Evolutionary conservation across 2,797 vertebrate genomes (phyloP).

Genomic region (Cephalopachus bancanus): DNA sequence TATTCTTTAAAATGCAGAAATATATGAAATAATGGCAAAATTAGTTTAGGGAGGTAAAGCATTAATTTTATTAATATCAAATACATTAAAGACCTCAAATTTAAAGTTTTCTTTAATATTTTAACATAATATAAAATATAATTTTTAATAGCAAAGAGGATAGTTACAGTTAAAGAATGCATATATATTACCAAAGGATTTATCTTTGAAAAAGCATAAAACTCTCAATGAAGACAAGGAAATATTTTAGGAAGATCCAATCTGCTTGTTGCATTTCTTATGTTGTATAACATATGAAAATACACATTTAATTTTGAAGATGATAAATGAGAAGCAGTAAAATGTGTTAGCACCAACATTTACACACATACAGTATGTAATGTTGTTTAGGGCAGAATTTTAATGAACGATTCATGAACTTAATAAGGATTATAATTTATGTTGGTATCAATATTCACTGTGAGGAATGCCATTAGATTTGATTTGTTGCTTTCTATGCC

Average conservation of each 20-base stretch:
- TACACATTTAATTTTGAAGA: conserved; percentile 6
- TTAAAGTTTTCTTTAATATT: background rate
- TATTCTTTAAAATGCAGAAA: conserved; percentile 1
- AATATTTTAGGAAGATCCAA: background rate
- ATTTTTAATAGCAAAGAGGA: background rate
- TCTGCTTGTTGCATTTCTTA: conserved; percentile 1
- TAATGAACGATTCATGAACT: conserved; percentile 63
- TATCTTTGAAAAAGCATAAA: conserved; percentile 29
- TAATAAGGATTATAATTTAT: conserved; percentile 60
- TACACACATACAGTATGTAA: background rate
- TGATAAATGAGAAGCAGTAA: conserved; percentile 36
- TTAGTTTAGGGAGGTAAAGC: no score
- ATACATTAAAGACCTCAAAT: background rate
- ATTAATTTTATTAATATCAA: background rate
- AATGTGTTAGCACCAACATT: conserved; percentile 30
- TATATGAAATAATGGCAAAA: background rate
- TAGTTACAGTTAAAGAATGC: background rate
- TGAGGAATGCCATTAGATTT: conserved; percentile 32
- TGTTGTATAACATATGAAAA: background rate
- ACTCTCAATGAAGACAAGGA: background rate
- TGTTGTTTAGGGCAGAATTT: background rate
- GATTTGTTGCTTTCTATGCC: conserved; percentile 20
- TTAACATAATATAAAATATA: background rate
- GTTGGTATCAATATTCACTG: conserved; percentile 14
- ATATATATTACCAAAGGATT: no score